Evolutionary conservation across 2,888 invertebrate species (phyloP), one percentile per base, ranked within the genome.

Genomic region (Tenodera sinensis): DNA sequence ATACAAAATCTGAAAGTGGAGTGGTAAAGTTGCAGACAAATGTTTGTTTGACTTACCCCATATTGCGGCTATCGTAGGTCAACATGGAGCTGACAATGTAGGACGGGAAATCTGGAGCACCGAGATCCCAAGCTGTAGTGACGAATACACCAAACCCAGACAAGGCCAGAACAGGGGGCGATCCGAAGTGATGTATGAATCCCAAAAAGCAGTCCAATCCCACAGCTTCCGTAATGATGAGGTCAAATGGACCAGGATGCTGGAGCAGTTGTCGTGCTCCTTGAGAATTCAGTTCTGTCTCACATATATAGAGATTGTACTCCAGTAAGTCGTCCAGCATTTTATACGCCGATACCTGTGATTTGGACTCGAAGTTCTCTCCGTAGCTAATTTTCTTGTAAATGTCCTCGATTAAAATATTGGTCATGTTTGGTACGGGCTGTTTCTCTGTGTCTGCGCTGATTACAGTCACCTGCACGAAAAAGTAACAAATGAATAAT

Each of bases 141-240:
- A 91, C 90, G 42, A 90, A 88, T 20, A 91, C 85, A 85, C 91
- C 91, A 83, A 91, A 91, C 0, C 91, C 91, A 84, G 91, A 90
- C 6, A 92, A 89, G 8, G 91, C 92, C 4, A 93, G 90, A 0
- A 91, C 89, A 1, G 92, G 92, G 25, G 92, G 92, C 87, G 91
- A 91, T 3, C 91, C 91, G 88, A 92, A 93, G 85, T 92, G 91
- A 82, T 92, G 91, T 2, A 92, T 91, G n/a, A 91, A 88, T 86
- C 92, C 92, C 14, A 85, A 54, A 20, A 71, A 83, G 54, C 90
- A 90, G 9, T 90, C 88, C 27, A 14, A 12, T 15, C 27, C 83
- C 9, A 28, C 84, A 3, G 81, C 54, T 42, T 90, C 90, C 3
- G 85, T 28, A 82, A 90, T 85, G 25, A 90, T 85, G 7, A 90